A percentile compares a stretch with the other conserved stretches of the same genome.
These are phyloP conservation scores for Hoplodrina ambigua DNA, from an alignment of 2,888 invertebrate species.

Conservation along the genomic window DNA sequence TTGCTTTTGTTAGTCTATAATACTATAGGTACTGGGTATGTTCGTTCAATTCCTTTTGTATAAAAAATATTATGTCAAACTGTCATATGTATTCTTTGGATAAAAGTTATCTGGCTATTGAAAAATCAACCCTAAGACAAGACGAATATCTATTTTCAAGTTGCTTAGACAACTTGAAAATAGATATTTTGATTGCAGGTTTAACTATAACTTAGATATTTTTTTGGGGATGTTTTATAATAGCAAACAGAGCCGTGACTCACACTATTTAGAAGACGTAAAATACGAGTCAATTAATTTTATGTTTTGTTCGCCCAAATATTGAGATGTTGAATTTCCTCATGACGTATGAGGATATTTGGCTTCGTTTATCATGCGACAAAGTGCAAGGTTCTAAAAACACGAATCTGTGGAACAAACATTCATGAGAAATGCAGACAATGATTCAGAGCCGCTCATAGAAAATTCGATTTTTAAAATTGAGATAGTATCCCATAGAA, in stretches of 20 bases:
- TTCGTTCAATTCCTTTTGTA: neutral
- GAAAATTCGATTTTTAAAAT: neutral
- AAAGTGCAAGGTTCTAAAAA: neutral
- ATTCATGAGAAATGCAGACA: neutral
- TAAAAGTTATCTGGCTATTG: no score
- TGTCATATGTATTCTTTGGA: no score
- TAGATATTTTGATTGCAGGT: neutral
- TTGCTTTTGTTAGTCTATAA: conserved; percentile 1
- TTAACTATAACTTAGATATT: neutral
- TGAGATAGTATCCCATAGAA: neutral
- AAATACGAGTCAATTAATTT: neutral
- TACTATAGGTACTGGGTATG: neutral
- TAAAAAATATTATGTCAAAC: no score
- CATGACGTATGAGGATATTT: neutral
- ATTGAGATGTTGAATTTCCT: neutral
- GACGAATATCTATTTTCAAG: no score
- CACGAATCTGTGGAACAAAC: neutral
- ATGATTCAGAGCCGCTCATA: neutral
- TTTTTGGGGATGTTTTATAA: neutral
- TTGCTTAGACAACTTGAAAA: no score
- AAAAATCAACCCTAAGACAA: no score
- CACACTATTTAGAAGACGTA: neutral
- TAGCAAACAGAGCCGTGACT: neutral
- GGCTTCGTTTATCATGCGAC: neutral
- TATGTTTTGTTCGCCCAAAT: neutral